A percentile compares a stretch with the other conserved stretches of the same genome.
phyloP scores from a whole-genome alignment of 2,113 vertebrate species.

The Nettapus auritus region DNA sequence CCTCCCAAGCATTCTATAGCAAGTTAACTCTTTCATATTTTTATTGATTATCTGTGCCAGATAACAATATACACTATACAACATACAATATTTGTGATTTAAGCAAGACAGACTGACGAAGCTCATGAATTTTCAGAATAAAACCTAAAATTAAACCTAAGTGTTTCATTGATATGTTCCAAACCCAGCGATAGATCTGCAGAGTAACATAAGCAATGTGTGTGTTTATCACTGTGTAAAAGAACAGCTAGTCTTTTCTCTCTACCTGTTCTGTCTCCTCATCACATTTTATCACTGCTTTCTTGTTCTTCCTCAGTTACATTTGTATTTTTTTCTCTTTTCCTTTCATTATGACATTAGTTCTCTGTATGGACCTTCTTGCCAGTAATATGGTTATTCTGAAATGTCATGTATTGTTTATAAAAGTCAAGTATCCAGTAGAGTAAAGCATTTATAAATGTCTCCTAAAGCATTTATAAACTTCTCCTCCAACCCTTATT shows the following conservation, averaged over 20 bases:
- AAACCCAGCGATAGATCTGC: not conserved
- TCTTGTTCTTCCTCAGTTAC: not conserved
- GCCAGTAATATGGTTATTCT: not conserved
- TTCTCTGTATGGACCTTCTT: not conserved
- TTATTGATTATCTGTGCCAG: conserved; percentile 3
- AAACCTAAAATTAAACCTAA: not conserved
- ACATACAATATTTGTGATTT: not conserved
- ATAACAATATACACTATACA: not conserved
- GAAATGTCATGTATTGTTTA: not conserved
- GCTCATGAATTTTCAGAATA: not conserved
- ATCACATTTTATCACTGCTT: not conserved
- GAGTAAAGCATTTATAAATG: not conserved
- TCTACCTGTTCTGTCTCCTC: not conserved
- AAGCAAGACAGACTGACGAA: not conserved
- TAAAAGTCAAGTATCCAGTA: not conserved
- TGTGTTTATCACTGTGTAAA: not conserved
- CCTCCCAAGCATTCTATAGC: not conserved
- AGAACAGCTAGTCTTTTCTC: not conserved
- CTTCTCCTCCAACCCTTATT: not conserved
- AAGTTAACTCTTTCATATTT: not conserved
- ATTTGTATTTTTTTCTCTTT: not conserved
- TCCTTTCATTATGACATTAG: not conserved
- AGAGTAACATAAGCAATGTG: not conserved
- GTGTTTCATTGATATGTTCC: not conserved
- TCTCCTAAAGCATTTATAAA: not conserved